These are phyloP conservation scores for Phaethornis superciliosus DNA, from an alignment of 2,113 vertebrate species.

Conservation along the genomic window DNA sequence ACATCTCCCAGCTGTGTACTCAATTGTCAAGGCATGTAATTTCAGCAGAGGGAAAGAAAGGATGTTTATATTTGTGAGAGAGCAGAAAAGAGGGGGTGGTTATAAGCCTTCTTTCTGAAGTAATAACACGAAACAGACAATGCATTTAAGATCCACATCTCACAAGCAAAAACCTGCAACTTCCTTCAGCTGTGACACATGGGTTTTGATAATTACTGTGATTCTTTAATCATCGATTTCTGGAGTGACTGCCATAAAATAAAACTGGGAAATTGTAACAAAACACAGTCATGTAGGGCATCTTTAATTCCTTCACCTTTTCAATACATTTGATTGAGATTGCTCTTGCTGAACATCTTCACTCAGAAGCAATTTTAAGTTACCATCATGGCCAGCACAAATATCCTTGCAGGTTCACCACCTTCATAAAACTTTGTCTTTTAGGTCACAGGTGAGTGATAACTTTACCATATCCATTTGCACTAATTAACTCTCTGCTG, in stretches of 20 bases:
- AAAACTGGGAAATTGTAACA: neutral
- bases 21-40: neutral
- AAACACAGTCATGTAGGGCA: neutral
- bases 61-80: neutral
- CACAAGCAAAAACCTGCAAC: neutral
- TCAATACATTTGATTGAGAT: neutral
- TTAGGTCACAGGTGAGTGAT: neutral
- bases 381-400: neutral
- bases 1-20: neutral
- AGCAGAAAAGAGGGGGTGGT: neutral
- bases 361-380: neutral
- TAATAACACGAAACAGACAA: neutral
- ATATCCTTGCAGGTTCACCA: neutral
- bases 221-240: neutral
- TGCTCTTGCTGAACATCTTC: neutral
- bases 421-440: neutral
- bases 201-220: slow-evolving; percentile 30
- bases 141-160: neutral
- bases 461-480: neutral
- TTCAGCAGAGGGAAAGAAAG: neutral
- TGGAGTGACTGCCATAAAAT: neutral
- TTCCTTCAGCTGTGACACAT: neutral
- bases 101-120: neutral
- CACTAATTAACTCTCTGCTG: neutral
- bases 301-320: neutral